phyloP scores from a whole-genome alignment of 2,113 vertebrate genomes.

The Mesocricetus auratus region DNA sequence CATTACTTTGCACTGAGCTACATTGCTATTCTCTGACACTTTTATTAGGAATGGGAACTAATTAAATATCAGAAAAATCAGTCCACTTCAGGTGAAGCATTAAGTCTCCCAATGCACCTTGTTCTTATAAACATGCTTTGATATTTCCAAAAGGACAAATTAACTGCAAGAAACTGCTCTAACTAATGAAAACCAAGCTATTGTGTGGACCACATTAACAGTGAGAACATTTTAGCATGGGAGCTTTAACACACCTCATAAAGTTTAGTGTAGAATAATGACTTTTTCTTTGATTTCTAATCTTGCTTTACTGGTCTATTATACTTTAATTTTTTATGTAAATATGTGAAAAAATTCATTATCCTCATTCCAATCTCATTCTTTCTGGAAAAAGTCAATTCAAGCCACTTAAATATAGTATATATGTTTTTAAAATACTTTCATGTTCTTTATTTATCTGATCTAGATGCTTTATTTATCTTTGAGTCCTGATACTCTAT shows the following conservation, averaged over 20 bases:
- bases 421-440: slow-evolving; percentile 25
- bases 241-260: neutral
- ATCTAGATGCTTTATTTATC: neutral
- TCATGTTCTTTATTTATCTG: neutral
- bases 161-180: slow-evolving; percentile 17
- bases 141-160: slow-evolving; percentile 31
- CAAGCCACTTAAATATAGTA: slow-evolving; percentile 6
- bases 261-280: neutral
- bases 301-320: neutral
- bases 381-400: neutral
- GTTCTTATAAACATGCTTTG: slow-evolving; percentile 35
- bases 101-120: slow-evolving; percentile 20
- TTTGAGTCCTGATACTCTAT: neutral
- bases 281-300: slow-evolving; percentile 20
- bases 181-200: slow-evolving; percentile 7
- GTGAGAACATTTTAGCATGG: neutral
- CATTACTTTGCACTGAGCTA: neutral
- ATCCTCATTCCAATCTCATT: neutral
- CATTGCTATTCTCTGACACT: neutral
- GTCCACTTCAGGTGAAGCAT: neutral
- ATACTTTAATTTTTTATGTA: neutral
- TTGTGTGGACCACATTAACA: neutral
- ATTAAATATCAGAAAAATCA: neutral
- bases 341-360: neutral
- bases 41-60: neutral